These are phyloP conservation scores for Apodemia zela DNA, from an alignment of 2,888 invertebrate genomes.

Conservation along the genomic window DNA sequence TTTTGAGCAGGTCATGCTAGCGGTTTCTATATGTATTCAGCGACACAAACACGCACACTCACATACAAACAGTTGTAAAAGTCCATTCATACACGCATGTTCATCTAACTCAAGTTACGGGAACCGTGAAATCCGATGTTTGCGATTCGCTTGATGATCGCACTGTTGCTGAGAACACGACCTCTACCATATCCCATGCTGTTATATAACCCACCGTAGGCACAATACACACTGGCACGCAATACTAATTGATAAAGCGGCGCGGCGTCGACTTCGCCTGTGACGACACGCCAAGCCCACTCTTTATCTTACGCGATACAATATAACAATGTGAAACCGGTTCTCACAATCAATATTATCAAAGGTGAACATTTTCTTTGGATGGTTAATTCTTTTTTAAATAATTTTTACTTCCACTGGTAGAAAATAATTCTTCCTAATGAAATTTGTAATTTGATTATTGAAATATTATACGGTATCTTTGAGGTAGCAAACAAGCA, in stretches of 20 bases:
- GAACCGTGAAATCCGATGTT: constrained; percentile 52
- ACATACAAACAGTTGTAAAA: constrained; percentile 28
- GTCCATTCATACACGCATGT: constrained; percentile 52
- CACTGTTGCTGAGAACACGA: constrained; percentile 51
- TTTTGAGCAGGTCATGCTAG: constrained; percentile 3
- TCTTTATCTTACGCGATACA: constrained; percentile 41
- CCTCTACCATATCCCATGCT: constrained; percentile 61
- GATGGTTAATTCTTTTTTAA: constrained; percentile 45
- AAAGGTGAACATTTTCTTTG: constrained; percentile 40
- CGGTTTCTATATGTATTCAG: constrained; percentile 15
- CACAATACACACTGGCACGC: constrained; percentile 57
- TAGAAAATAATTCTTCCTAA: neutral
- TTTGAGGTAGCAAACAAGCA: too few relatives aligned
- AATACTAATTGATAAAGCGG: constrained; percentile 52
- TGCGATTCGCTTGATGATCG: constrained; percentile 51
- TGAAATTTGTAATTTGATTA: too few relatives aligned
- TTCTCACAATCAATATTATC: constrained; percentile 37
- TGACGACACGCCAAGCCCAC: constrained; percentile 22
- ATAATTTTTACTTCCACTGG: neutral
- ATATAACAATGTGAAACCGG: constrained; percentile 56
- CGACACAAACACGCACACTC: constrained; percentile 17
- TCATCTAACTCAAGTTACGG: constrained; percentile 50
- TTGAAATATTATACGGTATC: too few relatives aligned
- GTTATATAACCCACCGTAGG: constrained; percentile 65
- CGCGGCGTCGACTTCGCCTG: constrained; percentile 20